Conservation (phyloP, 2,888 invertebrate genomes). For the Operophtera brumata region DNA sequence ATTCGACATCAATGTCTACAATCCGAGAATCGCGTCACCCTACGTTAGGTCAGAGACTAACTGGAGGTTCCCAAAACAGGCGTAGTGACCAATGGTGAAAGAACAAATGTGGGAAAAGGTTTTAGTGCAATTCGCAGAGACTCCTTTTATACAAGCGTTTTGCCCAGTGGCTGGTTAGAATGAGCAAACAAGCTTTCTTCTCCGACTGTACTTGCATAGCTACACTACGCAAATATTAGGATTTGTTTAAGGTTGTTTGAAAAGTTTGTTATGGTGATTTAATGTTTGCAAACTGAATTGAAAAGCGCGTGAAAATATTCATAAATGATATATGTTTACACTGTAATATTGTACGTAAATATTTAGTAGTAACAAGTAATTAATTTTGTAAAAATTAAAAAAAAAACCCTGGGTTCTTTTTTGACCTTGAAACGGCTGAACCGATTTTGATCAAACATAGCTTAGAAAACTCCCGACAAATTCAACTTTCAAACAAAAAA, state of each 20-base stretch:
- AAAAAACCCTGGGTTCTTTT: no score
- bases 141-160: not conserved
- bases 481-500: no score
- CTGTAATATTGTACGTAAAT: not conserved
- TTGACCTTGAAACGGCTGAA: no score
- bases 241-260: conserved; percentile 30
- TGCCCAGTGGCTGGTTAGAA: no score
- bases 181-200: not conserved
- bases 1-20: no score
- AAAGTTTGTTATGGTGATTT: conserved; percentile 15
- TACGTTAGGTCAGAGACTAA: no score
- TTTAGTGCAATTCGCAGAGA: not conserved
- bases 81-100: no score
- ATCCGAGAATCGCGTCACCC: no score
- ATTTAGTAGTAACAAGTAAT: not conserved
- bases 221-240: conserved; percentile 23
- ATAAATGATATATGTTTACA: conserved; percentile 13
- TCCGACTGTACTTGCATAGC: conserved; percentile 1
- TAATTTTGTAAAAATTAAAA: no score
- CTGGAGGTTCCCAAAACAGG: no score
- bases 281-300: conserved; percentile 26
- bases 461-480: no score
- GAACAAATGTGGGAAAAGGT: not conserved
- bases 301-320: conserved; percentile 24
- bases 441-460: no score